A percentile compares a stretch with the other conserved stretches of the same genome.
Conservation (phyloP, 2,888 invertebrate genomes). For the Eupithecia tripunctaria region DNA sequence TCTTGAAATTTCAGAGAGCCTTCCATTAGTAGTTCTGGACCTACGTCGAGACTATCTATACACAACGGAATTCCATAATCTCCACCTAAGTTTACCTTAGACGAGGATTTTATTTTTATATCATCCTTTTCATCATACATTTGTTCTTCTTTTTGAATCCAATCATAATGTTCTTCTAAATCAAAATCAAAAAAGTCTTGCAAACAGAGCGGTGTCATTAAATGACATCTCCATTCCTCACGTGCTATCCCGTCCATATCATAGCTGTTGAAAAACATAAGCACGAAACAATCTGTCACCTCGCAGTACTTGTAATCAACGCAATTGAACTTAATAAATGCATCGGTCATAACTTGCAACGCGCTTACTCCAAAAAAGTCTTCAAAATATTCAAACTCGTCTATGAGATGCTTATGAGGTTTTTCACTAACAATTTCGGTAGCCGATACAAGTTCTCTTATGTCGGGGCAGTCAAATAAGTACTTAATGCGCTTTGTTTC, state of each 20-base stretch:
- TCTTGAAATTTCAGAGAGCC: slow-evolving; percentile 75
- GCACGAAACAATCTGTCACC: slow-evolving; percentile 70
- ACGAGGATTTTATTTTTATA: slow-evolving; percentile 55
- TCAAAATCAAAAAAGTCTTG: slow-evolving; percentile 84
- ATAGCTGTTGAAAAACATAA: slow-evolving; percentile 77
- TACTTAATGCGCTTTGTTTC: slow-evolving; percentile 58
- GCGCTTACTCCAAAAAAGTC: slow-evolving; percentile 65
- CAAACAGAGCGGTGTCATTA: slow-evolving; percentile 79
- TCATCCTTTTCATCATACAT: slow-evolving; percentile 61
- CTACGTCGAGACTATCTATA: slow-evolving; percentile 63
- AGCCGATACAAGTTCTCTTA: slow-evolving; percentile 74
- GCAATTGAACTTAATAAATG: slow-evolving; percentile 72
- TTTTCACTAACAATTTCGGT: slow-evolving; percentile 68
- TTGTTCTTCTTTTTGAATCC: slow-evolving; percentile 76
- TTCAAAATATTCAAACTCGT: slow-evolving; percentile 76
- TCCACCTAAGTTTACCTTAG: slow-evolving; percentile 47
- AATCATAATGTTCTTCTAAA: slow-evolving; percentile 76
- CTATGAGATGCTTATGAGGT: slow-evolving; percentile 67
- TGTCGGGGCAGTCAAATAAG: slow-evolving; percentile 75
- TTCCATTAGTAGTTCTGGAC: slow-evolving; percentile 71
- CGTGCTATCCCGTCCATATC: slow-evolving; percentile 69
- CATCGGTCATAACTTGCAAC: slow-evolving; percentile 68
- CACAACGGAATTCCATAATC: slow-evolving; percentile 54
- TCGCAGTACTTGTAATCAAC: slow-evolving; percentile 79
- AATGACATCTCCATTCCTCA: slow-evolving; percentile 76